A percentile compares a stretch with the other conserved stretches of the same genome.
Evolutionary conservation across 2,113 vertebrate species (phyloP).

Genomic region (Cygnus atratus): DNA sequence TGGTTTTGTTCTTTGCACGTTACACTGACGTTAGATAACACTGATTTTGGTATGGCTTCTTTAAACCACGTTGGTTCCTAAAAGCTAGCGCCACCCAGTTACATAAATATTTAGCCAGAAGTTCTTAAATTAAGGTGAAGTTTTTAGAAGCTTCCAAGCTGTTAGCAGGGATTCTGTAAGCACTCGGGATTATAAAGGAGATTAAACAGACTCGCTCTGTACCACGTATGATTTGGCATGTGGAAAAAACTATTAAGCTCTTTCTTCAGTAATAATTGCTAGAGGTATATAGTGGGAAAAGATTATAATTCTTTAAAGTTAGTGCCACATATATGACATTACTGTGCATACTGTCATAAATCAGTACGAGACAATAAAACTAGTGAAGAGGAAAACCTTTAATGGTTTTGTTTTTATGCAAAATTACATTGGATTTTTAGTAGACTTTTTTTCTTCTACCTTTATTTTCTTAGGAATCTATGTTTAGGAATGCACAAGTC

Average conservation of each 20-base stretch:
- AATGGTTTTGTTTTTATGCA: conserved; percentile 55
- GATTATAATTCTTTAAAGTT: conserved; percentile 3
- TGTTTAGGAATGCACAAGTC: not conserved
- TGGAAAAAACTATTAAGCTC: not conserved
- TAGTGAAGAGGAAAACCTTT: conserved; percentile 35
- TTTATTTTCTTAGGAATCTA: not conserved
- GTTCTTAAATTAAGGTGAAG: not conserved
- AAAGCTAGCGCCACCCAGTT: rapidly evolving
- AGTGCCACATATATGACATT: not conserved
- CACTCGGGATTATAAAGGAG: not conserved
- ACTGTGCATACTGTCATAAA: not conserved
- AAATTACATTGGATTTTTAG: not conserved
- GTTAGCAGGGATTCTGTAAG: not conserved
- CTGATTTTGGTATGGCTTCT: not conserved
- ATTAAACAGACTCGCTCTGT: not conserved
- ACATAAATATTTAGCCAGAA: not conserved
- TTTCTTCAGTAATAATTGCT: conserved; percentile 7
- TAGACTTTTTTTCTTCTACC: not conserved
- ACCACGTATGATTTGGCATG: not conserved
- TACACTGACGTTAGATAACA: not conserved
- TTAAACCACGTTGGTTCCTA: rapidly evolving
- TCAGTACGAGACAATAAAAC: conserved; percentile 38
- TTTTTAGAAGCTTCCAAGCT: not conserved
- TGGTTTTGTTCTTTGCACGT: not conserved
- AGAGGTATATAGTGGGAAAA: not conserved